These are phyloP conservation scores for Carterocephalus palaemon DNA, from an alignment of 2,888 invertebrate genomes.

Conservation along the genomic window DNA sequence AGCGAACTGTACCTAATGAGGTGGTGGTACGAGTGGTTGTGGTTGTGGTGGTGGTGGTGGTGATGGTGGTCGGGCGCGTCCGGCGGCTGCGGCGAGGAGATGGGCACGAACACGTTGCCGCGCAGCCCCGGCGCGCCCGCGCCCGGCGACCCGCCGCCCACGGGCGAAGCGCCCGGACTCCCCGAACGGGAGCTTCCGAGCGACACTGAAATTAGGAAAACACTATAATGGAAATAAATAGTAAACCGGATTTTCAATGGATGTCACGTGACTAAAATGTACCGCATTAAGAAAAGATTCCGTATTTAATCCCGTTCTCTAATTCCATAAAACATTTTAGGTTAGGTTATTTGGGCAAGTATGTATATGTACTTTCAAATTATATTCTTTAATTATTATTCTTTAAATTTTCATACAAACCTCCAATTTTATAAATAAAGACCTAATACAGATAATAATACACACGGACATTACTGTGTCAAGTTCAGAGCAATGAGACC, in stretches of 20 bases:
- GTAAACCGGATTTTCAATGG: neutral
- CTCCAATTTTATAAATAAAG: no score
- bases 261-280: no score
- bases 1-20: no score
- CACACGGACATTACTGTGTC: no score
- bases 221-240: neutral
- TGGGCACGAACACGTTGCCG: conserved; percentile 95
- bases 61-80: conserved; percentile 45
- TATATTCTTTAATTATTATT: no score
- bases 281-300: neutral
- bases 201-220: conserved; percentile 82
- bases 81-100: conserved; percentile 83
- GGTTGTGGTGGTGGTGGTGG: conserved; percentile 34
- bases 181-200: conserved; percentile 95
- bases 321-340: neutral
- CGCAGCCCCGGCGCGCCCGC: conserved; percentile 85
- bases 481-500: no score
- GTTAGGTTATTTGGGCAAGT: no score
- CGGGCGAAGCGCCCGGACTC: conserved; percentile 91
- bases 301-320: neutral
- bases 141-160: conserved; percentile 69
- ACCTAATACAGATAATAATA: no score
- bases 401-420: no score
- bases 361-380: no score
- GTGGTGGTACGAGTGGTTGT: conserved; percentile 42